Evolutionary conservation across 2,888 invertebrate species (phyloP).

Genomic region (Drepana falcataria): DNA sequence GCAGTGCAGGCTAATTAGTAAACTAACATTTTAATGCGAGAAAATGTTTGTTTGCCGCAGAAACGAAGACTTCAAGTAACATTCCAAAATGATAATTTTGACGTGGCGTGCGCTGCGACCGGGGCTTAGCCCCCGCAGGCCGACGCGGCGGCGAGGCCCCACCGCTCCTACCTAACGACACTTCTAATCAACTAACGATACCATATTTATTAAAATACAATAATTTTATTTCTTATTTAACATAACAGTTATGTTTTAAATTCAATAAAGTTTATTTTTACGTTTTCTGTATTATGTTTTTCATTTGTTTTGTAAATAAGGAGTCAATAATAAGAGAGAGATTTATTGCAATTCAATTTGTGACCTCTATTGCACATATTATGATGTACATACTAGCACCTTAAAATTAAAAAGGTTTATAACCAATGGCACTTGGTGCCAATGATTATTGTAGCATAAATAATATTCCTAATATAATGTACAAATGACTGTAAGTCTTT

Average conservation of each 20-base stretch:
- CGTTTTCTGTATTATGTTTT: conserved; percentile 65
- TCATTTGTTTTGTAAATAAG: conserved; percentile 38
- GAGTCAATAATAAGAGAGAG: conserved; percentile 15
- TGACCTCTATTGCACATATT: background rate
- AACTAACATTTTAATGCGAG: conserved; percentile 56
- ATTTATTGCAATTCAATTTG: conserved; percentile 13
- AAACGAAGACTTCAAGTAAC: conserved; percentile 73
- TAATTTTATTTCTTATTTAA: conserved; percentile 43
- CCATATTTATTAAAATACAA: conserved; percentile 49
- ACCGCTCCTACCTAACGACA: conserved; percentile 22
- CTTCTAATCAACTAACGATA: conserved; percentile 34
- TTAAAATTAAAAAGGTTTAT: background rate
- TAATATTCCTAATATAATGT: conserved; percentile 9
- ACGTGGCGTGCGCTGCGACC: conserved; percentile 36
- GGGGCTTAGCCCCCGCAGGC: conserved; percentile 20
- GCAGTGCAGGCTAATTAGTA: conserved; percentile 13
- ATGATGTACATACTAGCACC: background rate
- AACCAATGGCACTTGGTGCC: background rate
- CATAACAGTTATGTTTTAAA: conserved; percentile 61
- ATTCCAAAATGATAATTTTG: conserved; percentile 71
- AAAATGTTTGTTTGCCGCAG: conserved; percentile 72
- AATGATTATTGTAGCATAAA: conserved; percentile 1
- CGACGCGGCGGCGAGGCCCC: conserved; percentile 23
- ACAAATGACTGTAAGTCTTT: conserved; percentile 4
- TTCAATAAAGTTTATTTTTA: conserved; percentile 74